Evolutionary conservation across 2,113 vertebrate species (phyloP).

Genomic region (Athene noctua): DNA sequence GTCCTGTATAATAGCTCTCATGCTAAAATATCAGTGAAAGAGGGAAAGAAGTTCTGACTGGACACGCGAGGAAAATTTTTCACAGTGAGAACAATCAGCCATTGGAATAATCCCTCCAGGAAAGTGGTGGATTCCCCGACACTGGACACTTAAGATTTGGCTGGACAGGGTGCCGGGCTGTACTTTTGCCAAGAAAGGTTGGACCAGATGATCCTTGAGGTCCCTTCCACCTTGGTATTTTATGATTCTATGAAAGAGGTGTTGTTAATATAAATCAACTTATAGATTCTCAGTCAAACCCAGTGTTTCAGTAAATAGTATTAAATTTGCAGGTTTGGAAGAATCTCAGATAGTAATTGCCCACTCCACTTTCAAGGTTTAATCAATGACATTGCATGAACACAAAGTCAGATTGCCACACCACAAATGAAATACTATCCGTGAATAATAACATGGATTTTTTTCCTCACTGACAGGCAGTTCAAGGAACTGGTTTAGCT

Average conservation of each 20-base stretch:
- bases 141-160: not conserved
- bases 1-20: not conserved
- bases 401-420: not conserved
- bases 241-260: not conserved
- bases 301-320: not conserved
- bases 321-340: not conserved
- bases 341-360: not conserved
- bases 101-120: not conserved
- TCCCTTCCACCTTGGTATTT: not conserved
- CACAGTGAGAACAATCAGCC: not conserved
- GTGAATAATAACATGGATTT: not conserved
- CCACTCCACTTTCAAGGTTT: not conserved
- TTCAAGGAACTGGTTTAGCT: constrained; percentile 95
- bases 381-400: not conserved
- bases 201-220: not conserved
- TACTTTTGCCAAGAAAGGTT: not conserved
- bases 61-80: not conserved
- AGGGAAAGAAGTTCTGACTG: not conserved
- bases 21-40: not conserved
- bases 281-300: not conserved
- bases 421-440: not conserved
- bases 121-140: not conserved
- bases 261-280: not conserved
- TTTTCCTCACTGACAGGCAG: constrained; percentile 75
- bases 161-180: not conserved